Percentiles rank a stretch among this genome's conserved stretches.
Evolutionary conservation across 2,797 vertebrate species (phyloP).

Genomic region (Corythornis leucogaster): DNA sequence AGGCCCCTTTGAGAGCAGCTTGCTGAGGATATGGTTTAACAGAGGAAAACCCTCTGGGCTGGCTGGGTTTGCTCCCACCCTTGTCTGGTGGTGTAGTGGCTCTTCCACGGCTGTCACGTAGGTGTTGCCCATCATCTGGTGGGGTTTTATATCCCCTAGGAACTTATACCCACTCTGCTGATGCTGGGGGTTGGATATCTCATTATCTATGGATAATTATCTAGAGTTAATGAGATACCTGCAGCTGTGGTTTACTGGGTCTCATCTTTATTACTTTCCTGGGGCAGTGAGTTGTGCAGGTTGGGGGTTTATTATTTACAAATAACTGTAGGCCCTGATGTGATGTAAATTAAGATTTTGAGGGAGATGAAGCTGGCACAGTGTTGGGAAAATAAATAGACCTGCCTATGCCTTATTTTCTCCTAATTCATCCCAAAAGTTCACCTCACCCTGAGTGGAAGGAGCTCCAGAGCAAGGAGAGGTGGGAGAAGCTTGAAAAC

Average conservation of each 20-base stretch:
- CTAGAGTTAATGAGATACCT: constrained; percentile 21
- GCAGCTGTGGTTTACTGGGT: neutral
- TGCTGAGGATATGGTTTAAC: neutral
- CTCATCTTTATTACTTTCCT: neutral
- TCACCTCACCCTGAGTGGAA: neutral
- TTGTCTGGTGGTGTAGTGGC: neutral
- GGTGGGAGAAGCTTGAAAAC: neutral
- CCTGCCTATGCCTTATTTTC: neutral
- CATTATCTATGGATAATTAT: neutral
- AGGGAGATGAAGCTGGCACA: neutral
- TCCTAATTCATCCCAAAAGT: neutral
- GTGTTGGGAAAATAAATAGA: neutral
- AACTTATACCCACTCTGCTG: neutral
- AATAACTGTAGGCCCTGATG: neutral
- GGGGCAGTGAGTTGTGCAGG: neutral
- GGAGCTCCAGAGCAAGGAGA: neutral
- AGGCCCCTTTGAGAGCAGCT: neutral
- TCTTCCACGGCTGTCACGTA: rapidly evolving
- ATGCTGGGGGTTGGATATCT: neutral
- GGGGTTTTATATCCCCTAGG: neutral
- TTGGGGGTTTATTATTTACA: neutral
- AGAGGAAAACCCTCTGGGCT: neutral
- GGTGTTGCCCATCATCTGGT: neutral
- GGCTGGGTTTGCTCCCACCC: neutral
- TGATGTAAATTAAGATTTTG: neutral